Percentiles rank a stretch among this genome's conserved stretches.
phyloP scores from a whole-genome alignment of 1,140 invertebrate species.

The Chionoecetes opilio region DNA sequence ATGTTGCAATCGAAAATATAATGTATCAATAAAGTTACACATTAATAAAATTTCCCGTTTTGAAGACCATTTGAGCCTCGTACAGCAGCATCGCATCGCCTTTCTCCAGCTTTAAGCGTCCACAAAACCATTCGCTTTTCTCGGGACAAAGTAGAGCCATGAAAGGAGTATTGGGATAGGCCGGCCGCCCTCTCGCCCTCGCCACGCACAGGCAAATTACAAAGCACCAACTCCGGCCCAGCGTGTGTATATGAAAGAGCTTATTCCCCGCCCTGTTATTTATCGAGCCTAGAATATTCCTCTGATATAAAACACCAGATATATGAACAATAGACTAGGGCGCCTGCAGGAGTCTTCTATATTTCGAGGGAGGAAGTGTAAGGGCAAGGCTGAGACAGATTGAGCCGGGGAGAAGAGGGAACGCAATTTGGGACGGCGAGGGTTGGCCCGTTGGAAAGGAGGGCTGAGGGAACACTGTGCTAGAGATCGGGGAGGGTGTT shows the following conservation, averaged over 20 bases:
- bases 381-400: constrained; percentile 32
- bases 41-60: neutral
- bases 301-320: constrained; percentile 20
- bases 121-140: neutral
- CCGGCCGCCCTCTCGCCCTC: neutral
- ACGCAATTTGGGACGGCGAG: constrained; percentile 18
- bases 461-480: neutral
- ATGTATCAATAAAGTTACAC: too few species aligned
- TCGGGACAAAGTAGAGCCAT: neutral
- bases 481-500: neutral
- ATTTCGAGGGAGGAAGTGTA: constrained; percentile 18
- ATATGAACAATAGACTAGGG: constrained; percentile 9
- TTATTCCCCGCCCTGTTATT: constrained; percentile 28
- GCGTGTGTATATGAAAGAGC: constrained; percentile 28
- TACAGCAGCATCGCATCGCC: neutral
- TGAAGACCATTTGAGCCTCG: neutral
- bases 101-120: neutral
- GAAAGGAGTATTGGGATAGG: neutral
- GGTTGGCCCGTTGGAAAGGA: neutral
- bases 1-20: too few species aligned
- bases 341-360: neutral
- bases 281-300: constrained; percentile 28
- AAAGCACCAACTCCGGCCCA: neutral
- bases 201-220: constrained; percentile 17
- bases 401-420: constrained; percentile 43